Evolutionary conservation across 64 coral and sea anemone species (phyloP).

Genomic region (Porites lutea): DNA sequence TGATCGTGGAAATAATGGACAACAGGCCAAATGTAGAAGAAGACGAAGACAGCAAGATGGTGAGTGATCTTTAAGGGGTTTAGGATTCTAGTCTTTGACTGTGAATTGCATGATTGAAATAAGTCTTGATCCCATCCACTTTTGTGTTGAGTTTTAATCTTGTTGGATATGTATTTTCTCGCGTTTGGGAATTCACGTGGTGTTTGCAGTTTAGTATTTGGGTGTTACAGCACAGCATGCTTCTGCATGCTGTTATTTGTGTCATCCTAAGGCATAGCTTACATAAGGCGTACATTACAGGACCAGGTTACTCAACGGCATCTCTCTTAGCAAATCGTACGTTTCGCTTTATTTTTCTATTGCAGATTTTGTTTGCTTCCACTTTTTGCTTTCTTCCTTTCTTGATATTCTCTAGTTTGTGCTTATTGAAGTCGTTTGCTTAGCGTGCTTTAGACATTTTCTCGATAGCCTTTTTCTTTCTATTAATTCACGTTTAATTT

Average conservation of each 20-base stretch:
- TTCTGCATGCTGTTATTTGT: conserved; percentile 11
- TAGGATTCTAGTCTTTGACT: background rate
- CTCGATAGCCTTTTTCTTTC: no score
- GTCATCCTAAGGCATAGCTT: background rate
- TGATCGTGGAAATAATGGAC: conserved; percentile 63
- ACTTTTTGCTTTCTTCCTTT: background rate
- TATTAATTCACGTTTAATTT: no score
- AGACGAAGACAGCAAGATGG: background rate
- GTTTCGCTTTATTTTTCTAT: background rate
- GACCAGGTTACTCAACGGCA: background rate
- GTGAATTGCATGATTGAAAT: conserved; percentile 11
- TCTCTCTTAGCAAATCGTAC: conserved; percentile 13
- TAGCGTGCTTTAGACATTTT: background rate
- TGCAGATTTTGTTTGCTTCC: conserved; percentile 6
- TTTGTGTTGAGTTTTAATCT: conserved; percentile 10
- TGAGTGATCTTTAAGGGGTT: background rate
- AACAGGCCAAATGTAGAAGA: conserved; percentile 10
- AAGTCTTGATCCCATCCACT: background rate
- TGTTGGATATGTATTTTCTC: conserved; percentile 8
- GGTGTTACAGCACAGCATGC: conserved; percentile 1
- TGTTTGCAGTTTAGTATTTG: background rate
- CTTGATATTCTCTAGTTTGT: conserved; percentile 10
- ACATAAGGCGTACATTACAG: background rate
- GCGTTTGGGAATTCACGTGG: background rate
- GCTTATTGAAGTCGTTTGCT: background rate